phyloP scores from a whole-genome alignment of 2,113 vertebrate species.

The Sorex fumeus region DNA sequence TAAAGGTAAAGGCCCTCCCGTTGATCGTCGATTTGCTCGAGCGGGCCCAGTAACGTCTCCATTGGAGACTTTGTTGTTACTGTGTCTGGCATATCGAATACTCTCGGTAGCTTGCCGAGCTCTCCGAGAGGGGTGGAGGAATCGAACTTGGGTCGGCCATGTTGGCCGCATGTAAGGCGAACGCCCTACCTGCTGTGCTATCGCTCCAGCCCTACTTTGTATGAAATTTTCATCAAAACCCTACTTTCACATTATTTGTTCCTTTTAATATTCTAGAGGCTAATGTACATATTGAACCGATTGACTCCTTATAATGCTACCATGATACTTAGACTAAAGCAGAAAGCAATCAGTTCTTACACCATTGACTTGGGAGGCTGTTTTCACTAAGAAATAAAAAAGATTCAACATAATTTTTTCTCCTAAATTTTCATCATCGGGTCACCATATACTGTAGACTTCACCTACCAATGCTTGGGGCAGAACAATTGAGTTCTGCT shows the following conservation, averaged over 20 bases:
- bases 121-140: no score
- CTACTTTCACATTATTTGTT: not conserved
- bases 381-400: not conserved
- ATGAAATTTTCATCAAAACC: not conserved
- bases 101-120: no score
- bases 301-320: not conserved
- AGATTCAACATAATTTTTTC: not conserved
- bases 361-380: not conserved
- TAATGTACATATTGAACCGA: not conserved
- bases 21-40: no score
- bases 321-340: not conserved
- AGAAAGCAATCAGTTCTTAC: not conserved
- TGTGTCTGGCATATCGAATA: no score
- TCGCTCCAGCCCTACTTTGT: no score
- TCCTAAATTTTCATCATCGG: not conserved
- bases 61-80: no score
- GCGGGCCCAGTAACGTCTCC: no score
- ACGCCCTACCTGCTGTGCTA: no score
- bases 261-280: not conserved
- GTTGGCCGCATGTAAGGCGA: no score
- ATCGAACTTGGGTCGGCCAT: no score
- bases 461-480: conserved; percentile 20
- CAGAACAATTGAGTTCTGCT: not conserved
- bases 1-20: no score
- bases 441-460: not conserved